phyloP scores from a whole-genome alignment of 2,797 vertebrate species.

The Onychomys leucogaster region DNA sequence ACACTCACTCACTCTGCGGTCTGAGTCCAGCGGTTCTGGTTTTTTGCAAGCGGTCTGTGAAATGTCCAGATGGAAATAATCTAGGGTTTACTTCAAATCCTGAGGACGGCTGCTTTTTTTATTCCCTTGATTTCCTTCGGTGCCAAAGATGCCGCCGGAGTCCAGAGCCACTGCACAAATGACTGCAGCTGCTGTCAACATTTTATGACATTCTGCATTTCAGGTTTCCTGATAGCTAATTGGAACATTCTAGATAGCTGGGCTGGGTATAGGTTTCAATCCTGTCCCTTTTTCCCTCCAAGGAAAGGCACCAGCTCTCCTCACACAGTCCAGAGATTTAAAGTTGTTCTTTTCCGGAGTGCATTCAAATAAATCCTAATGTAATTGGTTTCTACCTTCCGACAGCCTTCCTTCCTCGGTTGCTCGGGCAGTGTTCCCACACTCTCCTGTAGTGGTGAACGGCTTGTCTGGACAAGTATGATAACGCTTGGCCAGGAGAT shows the following conservation, averaged over 20 bases:
- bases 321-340: conserved; percentile 66
- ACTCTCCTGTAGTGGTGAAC: conserved; percentile 74
- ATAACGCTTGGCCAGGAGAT: conserved; percentile 84
- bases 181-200: conserved; percentile 61
- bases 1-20: conserved; percentile 84
- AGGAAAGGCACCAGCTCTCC: conserved; percentile 71
- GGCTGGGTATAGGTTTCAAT: conserved; percentile 66
- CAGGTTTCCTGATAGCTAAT: conserved; percentile 69
- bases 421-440: conserved; percentile 80
- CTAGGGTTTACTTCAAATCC: conserved; percentile 62
- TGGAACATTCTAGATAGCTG: conserved; percentile 68
- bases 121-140: conserved; percentile 69
- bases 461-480: conserved; percentile 86
- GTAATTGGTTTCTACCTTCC: conserved; percentile 79
- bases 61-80: conserved; percentile 59
- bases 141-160: conserved; percentile 66
- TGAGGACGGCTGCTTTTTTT: conserved; percentile 64
- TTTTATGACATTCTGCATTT: conserved; percentile 69
- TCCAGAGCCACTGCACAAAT: conserved; percentile 54
- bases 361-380: conserved; percentile 73
- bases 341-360: conserved; percentile 72
- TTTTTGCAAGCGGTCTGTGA: conserved; percentile 62
- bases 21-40: conserved; percentile 75
- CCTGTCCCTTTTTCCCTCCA: conserved; percentile 42
- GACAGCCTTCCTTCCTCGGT: conserved; percentile 67